phyloP scores from a whole-genome alignment of 2,888 invertebrate genomes.

The Hartigia nigra region DNA sequence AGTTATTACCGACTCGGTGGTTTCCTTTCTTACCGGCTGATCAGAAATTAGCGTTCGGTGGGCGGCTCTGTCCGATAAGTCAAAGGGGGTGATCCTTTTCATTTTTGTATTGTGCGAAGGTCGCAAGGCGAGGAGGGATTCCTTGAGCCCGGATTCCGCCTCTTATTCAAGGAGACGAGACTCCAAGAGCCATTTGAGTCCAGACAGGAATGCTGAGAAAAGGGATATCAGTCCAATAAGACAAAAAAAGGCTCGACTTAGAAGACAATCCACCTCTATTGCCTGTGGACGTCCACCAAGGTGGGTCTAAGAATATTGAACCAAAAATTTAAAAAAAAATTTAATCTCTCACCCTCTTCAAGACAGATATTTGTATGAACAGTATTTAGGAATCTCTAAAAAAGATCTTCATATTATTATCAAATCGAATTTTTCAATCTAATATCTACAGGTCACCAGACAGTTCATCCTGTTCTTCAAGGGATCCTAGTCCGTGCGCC shows the following conservation, averaged over 20 bases:
- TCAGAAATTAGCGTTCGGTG: not conserved
- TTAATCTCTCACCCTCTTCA: not conserved
- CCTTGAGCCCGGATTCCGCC: slow-evolving; percentile 91
- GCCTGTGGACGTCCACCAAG: slow-evolving; percentile 70
- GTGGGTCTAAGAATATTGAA: slow-evolving; percentile 36
- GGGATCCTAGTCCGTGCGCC: slow-evolving; percentile 87
- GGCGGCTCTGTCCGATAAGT: not conserved
- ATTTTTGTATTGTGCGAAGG: slow-evolving; percentile 66
- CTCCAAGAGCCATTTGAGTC: slow-evolving; percentile 82
- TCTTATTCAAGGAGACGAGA: slow-evolving; percentile 77
- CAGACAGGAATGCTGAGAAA: slow-evolving; percentile 80
- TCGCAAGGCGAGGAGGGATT: slow-evolving; percentile 82
- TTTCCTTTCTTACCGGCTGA: not conserved
- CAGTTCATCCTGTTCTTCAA: slow-evolving; percentile 79
- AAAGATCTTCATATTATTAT: not conserved
- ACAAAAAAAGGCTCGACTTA: slow-evolving; percentile 75
- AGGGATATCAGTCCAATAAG: slow-evolving; percentile 84
- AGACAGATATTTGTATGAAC: not conserved
- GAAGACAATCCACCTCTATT: slow-evolving; percentile 85
- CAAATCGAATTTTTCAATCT: not conserved
- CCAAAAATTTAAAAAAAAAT: too few relatives aligned
- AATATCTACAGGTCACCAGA: slow-evolving; percentile 65
- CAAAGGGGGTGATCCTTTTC: not conserved
- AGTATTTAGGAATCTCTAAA: not conserved
- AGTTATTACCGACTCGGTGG: not conserved